Conservation (phyloP, 2,113 vertebrate genomes). For the Pipa parva region DNA sequence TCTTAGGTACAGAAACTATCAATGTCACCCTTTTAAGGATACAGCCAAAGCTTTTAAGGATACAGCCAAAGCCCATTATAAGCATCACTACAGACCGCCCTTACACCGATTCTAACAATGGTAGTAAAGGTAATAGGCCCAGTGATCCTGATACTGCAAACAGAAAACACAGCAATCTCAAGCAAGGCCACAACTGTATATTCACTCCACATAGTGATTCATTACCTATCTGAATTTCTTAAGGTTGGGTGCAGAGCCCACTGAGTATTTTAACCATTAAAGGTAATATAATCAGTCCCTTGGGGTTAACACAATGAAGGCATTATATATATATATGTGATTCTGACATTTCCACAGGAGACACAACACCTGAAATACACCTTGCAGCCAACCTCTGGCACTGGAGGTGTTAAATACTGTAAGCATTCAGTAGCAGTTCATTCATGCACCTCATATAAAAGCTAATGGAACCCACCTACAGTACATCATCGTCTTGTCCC, state of each 20-base stretch:
- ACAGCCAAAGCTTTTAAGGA: not conserved
- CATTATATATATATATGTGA: too few relatives aligned
- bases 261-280: too few relatives aligned
- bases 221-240: too few relatives aligned
- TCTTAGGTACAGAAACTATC: not conserved
- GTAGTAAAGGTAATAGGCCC: not conserved
- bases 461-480: conserved; percentile 8
- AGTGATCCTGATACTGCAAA: not conserved
- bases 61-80: not conserved
- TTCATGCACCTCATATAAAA: not conserved
- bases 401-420: not conserved
- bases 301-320: too few relatives aligned
- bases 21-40: not conserved
- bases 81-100: not conserved
- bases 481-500: conserved; percentile 1
- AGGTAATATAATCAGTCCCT: too few relatives aligned
- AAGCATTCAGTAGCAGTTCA: not conserved
- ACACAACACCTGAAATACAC: not conserved
- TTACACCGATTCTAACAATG: not conserved
- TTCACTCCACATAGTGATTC: not conserved
- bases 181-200: conserved; percentile 16
- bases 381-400: not conserved
- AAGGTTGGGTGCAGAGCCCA: too few relatives aligned
- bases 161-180: conserved; percentile 2
- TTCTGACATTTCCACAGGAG: not conserved